phyloP scores from a whole-genome alignment of 64 coral and sea anemone genomes.

The Stichodactyla helianthus region DNA sequence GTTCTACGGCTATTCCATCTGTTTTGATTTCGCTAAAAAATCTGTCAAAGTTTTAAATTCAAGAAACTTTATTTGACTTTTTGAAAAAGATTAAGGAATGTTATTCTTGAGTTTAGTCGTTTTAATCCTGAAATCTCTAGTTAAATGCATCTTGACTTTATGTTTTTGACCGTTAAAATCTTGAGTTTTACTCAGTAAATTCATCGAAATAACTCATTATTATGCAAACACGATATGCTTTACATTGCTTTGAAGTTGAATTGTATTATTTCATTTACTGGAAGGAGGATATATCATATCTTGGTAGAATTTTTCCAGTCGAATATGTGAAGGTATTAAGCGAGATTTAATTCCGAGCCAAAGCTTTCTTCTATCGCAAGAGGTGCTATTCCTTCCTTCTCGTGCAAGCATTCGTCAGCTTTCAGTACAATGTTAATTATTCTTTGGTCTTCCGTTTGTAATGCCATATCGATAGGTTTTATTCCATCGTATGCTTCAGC shows the following conservation, averaged over 20 bases:
- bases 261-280: too few relatives aligned
- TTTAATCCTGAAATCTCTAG: too few relatives aligned
- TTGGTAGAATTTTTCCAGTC: neutral
- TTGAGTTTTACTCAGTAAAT: too few relatives aligned
- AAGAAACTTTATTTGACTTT: neutral
- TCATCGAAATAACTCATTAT: too few relatives aligned
- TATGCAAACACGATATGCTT: too few relatives aligned
- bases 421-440: slow-evolving; percentile 33
- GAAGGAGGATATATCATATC: neutral
- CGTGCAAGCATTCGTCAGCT: neutral
- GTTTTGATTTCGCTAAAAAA: neutral
- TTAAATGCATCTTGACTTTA: too few relatives aligned
- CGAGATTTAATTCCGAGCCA: neutral
- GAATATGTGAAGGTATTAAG: neutral
- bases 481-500: slow-evolving; percentile 52
- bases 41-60: neutral
- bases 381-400: slow-evolving; percentile 12
- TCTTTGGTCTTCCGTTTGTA: slow-evolving; percentile 47
- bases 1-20: neutral
- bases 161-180: too few relatives aligned
- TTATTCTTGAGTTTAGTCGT: too few relatives aligned
- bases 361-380: slow-evolving; percentile 11
- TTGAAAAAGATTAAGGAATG: neutral
- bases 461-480: slow-evolving; percentile 66
- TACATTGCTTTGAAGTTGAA: too few relatives aligned